A percentile compares a stretch with the other conserved stretches of the same genome.
Conservation (phyloP, 1,140 invertebrate genomes). For the Drosophila sechellia region DNA sequence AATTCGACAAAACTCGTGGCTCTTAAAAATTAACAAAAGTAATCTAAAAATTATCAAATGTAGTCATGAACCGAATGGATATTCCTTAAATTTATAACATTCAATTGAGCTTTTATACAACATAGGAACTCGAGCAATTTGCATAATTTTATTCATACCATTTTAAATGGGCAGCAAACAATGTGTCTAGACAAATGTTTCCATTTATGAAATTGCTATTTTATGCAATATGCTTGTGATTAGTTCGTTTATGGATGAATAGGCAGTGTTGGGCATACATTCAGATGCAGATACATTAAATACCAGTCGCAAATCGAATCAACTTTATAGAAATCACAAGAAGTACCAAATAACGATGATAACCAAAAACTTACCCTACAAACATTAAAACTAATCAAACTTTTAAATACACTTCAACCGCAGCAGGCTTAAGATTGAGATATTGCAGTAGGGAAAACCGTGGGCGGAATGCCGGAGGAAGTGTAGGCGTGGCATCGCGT, state of each 20-base stretch:
- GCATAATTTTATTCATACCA: conserved; percentile 71
- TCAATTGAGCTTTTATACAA: neutral
- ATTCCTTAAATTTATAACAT: neutral
- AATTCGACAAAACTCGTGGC: too few relatives aligned
- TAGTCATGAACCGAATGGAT: neutral
- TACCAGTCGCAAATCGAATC: conserved; percentile 40
- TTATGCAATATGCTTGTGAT: conserved; percentile 76
- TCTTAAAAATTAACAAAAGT: neutral
- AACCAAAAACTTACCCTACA: conserved; percentile 45
- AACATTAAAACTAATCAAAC: conserved; percentile 83
- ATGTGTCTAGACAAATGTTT: conserved; percentile 77
- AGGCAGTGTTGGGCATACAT: conserved; percentile 14
- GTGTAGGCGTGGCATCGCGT: neutral
- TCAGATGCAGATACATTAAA: conserved; percentile 19
- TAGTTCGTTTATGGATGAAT: conserved; percentile 66
- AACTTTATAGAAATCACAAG: conserved; percentile 56
- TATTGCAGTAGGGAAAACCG: conserved; percentile 30
- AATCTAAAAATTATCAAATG: neutral
- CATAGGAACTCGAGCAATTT: conserved; percentile 40
- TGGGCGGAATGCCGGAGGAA: neutral
- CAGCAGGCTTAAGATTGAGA: conserved; percentile 68
- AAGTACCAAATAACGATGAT: conserved; percentile 7
- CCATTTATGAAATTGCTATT: conserved; percentile 70
- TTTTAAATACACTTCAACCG: conserved; percentile 82
- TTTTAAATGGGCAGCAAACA: conserved; percentile 46